Evolutionary conservation across 92 coral and sea anemone genomes (phyloP).

Genomic region (Desmophyllum pertusum): DNA sequence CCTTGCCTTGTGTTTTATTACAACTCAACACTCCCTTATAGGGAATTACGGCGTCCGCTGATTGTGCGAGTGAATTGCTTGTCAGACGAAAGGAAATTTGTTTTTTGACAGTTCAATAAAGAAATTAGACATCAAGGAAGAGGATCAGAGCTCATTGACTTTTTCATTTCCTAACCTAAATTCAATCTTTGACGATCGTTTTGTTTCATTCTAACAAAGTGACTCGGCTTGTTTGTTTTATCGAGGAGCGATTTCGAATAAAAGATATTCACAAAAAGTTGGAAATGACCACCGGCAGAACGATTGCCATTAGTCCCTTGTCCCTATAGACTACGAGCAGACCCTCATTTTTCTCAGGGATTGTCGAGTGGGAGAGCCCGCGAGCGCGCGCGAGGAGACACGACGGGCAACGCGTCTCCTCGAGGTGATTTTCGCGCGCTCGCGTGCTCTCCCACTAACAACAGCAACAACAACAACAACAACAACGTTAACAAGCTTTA

Average conservation of each 20-base stretch:
- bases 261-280: background rate
- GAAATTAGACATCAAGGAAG: background rate
- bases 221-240: background rate
- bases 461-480: too few species aligned
- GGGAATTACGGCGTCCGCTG: background rate
- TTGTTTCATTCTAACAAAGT: background rate
- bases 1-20: background rate
- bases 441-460: too few species aligned
- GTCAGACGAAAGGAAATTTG: constrained; percentile 6
- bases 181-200: background rate
- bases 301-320: background rate
- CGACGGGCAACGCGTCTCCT: too few species aligned
- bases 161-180: background rate
- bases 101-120: constrained; percentile 6
- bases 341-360: too few species aligned
- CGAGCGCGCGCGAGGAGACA: too few species aligned
- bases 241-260: background rate
- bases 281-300: background rate
- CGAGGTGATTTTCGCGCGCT: too few species aligned
- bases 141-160: background rate
- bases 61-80: constrained; percentile 2
- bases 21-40: background rate
- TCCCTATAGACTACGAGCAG: too few species aligned
- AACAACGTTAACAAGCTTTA: too few species aligned
- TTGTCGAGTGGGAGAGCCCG: too few species aligned